Percentiles rank a stretch among this genome's conserved stretches.
Evolutionary conservation across 2,113 vertebrate genomes (phyloP).

Genomic region (Dicaeum eximium): DNA sequence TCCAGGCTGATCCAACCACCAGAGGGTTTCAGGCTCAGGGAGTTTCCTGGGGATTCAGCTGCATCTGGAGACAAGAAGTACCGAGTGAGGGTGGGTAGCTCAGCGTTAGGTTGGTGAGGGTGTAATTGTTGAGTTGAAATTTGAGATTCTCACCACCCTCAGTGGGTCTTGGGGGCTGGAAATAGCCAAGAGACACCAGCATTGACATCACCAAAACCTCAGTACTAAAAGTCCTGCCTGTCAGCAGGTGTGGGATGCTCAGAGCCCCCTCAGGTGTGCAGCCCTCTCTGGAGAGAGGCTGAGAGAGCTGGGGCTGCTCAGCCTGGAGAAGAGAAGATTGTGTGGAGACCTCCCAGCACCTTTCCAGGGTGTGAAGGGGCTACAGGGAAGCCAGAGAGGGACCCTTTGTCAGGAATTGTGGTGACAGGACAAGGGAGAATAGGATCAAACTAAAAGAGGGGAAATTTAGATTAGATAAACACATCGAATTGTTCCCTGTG

Average conservation of each 20-base stretch:
- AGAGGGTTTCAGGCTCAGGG: background rate
- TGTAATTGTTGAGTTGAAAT: background rate
- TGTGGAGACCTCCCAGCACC: background rate
- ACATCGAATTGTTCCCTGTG: accelerated
- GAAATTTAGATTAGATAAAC: background rate
- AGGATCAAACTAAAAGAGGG: background rate
- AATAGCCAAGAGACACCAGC: background rate
- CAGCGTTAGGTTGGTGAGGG: background rate
- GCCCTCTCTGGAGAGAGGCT: background rate
- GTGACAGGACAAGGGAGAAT: background rate
- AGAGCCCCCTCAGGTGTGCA: background rate
- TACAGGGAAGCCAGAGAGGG: accelerated
- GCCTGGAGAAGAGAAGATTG: background rate
- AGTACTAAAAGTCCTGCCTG: background rate
- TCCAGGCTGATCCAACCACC: background rate
- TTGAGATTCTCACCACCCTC: background rate
- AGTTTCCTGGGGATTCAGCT: background rate
- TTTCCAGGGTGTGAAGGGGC: background rate
- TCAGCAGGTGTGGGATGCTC: background rate
- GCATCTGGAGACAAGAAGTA: background rate
- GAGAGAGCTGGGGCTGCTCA: background rate
- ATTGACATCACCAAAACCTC: background rate
- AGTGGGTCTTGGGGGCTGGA: accelerated
- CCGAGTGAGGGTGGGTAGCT: background rate
- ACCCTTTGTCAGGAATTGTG: background rate